Evolutionary conservation across 2,797 vertebrate species (phyloP), one percentile per base, ranked within the genome.

Genomic region (Schizopygopsis malacanthus): DNA sequence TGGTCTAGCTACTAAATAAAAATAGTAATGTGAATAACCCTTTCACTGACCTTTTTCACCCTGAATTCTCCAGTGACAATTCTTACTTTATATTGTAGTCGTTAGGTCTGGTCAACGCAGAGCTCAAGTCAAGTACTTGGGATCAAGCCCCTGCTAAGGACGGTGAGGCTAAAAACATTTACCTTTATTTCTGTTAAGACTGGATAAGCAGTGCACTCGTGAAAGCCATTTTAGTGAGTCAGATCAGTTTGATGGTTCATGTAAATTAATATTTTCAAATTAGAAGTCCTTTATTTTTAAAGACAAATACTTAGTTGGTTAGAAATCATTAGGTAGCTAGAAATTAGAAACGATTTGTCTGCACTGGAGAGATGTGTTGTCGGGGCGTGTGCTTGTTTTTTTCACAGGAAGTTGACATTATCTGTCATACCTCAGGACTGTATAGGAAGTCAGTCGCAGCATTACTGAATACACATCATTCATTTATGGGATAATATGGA

Each of bases 401-500:
- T 33, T 47, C 1, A 70, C 20, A 69, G 33, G 63, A 81, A 4
- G 70, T 37, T 61, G 25, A 33, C 52, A 59, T 39, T 16, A 16
- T 47, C 18, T 28, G 9, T 6, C 33, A 78, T 45, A 22, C 11
- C 13, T 2, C 1, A 18, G 28, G 39, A 37, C n/a, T 33, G 12
- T 15, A 9, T 1, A 47, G 52, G 16, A 59, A 61, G 54, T 37
- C 12, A 8, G 41, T 72, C 37, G 28, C 33, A 73, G 10, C 52
- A 33, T 25, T 43, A 33, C 37, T 11, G 4, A 39, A 6, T 15
- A 6, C 50, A 33, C 4, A 8, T 52, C 15, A 67, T 54, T 39
- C 37, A 20, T 69, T 77, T 15, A 50, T n/a, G 39, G 7, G 50
- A 56, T 15, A 25, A n/a, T 56, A 77, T 84, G 61, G n/a, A 84